Base-by-base conservation (phyloP, 92 coral and sea anemone species). In the Palythoa grandiflora region DNA sequence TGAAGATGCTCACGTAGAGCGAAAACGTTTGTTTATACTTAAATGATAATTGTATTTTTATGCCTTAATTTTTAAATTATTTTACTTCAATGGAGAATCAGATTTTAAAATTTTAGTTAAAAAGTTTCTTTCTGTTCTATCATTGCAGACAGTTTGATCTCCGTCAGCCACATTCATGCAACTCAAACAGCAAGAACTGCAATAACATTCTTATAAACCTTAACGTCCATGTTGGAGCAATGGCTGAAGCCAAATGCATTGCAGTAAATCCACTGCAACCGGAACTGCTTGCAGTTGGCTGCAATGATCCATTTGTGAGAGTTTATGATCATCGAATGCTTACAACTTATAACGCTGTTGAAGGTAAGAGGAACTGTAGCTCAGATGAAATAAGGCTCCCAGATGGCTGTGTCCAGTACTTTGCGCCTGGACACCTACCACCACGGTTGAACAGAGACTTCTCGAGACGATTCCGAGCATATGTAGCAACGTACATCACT, bases 371-470 rank as follows among this genome's bases (percentile, higher is more conserved):
- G 19, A 79, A 79, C 48, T 87, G 92, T 72, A 87, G 65, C 68
- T 76, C 89, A 2, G 96, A 89, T 10, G 96, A 93, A 15, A 91
- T 90, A 14, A 78, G 79, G 38, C 93, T 97, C 12, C 99, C 99
- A 21, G 87, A 80, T 9, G 97, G 98, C 38, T 95, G 98, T 88
- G 99, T 95, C n/a, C 93, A 85, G 9, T 97, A 97, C 83, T 97
- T 93, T 89, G 94, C 99, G 10, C 99, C 99, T 2, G 99, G 99
- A 15, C 99, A 97, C 75, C 71, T 97, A 72, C 99, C 99, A 6
- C 93, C 97, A 35, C 90, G 90, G 72, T 60, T 94, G 28, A 90
- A 87, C 73, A 84, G 88, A 83, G 94, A 93, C 65, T 93, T 89
- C 21, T 94, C 95, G 1, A 89, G 96, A 78, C 91, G 92, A 80